Percentiles rank a stretch among this genome's conserved stretches.
phyloP scores from a whole-genome alignment of 2,797 vertebrate genomes.

The Microchirus variegatus region DNA sequence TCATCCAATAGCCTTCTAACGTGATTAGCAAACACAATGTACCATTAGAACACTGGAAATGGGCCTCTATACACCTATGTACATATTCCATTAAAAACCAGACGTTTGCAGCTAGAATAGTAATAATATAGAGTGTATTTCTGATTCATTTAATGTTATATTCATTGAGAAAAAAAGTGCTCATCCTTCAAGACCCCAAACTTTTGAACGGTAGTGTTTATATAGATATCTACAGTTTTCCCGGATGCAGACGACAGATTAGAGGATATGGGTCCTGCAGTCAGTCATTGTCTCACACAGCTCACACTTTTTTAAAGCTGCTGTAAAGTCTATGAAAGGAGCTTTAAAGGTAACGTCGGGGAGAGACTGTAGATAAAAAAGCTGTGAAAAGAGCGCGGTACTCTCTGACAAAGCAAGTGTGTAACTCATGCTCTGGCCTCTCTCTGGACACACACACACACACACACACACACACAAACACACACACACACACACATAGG shows the following conservation, averaged over 20 bases:
- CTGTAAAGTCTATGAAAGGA: slow-evolving; percentile 57
- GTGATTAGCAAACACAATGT: too few species aligned
- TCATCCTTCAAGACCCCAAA: too few species aligned
- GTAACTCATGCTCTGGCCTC: slow-evolving; percentile 71
- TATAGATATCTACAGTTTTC: too few species aligned
- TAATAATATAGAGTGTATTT: too few species aligned
- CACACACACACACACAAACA: slow-evolving; percentile 37
- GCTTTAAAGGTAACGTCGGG: slow-evolving; percentile 53
- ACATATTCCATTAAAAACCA: too few species aligned
- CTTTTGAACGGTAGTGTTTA: too few species aligned
- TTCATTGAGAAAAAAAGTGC: too few species aligned
- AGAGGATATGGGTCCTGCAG: slow-evolving; percentile 43
- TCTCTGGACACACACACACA: slow-evolving; percentile 40
- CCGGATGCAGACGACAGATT: slow-evolving; percentile 39
- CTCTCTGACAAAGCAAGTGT: slow-evolving; percentile 64
- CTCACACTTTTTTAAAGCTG: slow-evolving; percentile 53
- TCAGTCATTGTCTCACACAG: slow-evolving; percentile 39
- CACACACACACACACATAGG: slow-evolving; percentile 30
- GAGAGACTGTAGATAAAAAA: slow-evolving; percentile 70
- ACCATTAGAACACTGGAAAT: too few species aligned
- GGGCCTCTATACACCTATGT: too few species aligned
- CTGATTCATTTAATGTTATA: too few species aligned
- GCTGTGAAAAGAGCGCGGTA: slow-evolving; percentile 63
- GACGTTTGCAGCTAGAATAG: too few species aligned
- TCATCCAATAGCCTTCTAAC: too few species aligned